A percentile compares a stretch with the other conserved stretches of the same genome.
phyloP scores from a whole-genome alignment of 1,140 invertebrate genomes.

The Brachionus rubens region DNA sequence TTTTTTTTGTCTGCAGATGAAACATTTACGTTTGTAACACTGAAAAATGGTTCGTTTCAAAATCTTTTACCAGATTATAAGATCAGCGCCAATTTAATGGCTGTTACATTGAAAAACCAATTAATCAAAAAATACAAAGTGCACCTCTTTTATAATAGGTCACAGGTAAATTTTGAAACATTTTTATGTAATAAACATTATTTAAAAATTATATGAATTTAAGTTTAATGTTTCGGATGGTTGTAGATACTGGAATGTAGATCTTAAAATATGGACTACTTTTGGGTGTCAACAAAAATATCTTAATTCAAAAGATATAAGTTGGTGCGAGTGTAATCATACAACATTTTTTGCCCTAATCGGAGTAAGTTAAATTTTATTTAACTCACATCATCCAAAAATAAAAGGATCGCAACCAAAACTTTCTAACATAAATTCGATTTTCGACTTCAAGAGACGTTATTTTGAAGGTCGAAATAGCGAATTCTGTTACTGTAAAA shows the following conservation, averaged over 20 bases:
- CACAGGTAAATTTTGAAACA: neutral
- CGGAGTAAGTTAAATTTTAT: neutral
- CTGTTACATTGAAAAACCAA: neutral
- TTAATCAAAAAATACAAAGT: neutral
- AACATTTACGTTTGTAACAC: neutral
- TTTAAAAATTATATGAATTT: neutral
- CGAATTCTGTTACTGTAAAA: too few relatives aligned
- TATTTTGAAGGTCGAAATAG: too few relatives aligned
- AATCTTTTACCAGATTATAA: neutral
- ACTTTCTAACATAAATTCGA: too few relatives aligned
- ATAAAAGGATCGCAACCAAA: too few relatives aligned
- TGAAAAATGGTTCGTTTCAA: slow-evolving; percentile 25
- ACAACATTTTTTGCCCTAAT: slow-evolving; percentile 26
- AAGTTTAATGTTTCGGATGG: neutral
- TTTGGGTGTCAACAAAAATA: neutral
- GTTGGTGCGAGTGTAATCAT: slow-evolving; percentile 5
- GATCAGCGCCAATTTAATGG: neutral
- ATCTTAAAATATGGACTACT: neutral
- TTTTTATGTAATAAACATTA: neutral
- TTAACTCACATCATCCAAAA: too few relatives aligned
- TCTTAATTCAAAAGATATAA: neutral
- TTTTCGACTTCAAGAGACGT: too few relatives aligned
- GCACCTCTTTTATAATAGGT: neutral
- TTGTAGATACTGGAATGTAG: neutral
- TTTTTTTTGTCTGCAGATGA: neutral